Percentiles rank a stretch among this genome's conserved stretches.
Conservation (phyloP, 92 coral and sea anemone genomes). For the Desmophyllum pertusum region DNA sequence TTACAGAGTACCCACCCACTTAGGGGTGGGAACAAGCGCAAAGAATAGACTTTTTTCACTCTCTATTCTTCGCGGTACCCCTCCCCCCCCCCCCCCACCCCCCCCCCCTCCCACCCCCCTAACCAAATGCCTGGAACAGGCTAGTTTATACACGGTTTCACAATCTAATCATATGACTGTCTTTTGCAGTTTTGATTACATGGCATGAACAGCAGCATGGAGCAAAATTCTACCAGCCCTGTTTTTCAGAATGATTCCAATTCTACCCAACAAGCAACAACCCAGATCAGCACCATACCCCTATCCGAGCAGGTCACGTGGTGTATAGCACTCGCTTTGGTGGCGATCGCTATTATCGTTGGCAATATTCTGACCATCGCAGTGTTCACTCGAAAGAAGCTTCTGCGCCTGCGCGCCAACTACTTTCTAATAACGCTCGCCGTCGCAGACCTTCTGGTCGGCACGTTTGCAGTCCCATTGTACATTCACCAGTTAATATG, state of each 20-base stretch:
- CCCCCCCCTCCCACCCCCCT: no score
- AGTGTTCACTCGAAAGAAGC: slow-evolving; percentile 76
- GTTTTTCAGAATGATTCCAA: not conserved
- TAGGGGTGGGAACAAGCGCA: no score
- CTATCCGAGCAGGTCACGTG: slow-evolving; percentile 64
- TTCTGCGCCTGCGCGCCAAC: slow-evolving; percentile 79
- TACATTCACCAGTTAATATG: slow-evolving; percentile 70
- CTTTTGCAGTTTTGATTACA: not conserved
- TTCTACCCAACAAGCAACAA: not conserved
- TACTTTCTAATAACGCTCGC: slow-evolving; percentile 77
- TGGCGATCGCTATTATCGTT: slow-evolving; percentile 65
- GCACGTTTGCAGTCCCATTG: slow-evolving; percentile 70
- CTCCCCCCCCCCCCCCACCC: no score
- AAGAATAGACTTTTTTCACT: no score
- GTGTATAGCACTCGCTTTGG: slow-evolving; percentile 64
- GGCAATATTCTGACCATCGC: slow-evolving; percentile 77
- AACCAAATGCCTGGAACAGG: no score
- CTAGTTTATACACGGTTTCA: not conserved
- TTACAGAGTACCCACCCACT: no score
- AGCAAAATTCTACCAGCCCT: not conserved
- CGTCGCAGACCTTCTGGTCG: slow-evolving; percentile 76
- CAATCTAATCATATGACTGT: not conserved
- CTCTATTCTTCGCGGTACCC: no score
- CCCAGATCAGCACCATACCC: slow-evolving; percentile 15
- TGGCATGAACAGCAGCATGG: slow-evolving; percentile 21